Conservation (phyloP, 2,888 invertebrate genomes). For the Mylabris sibirica region DNA sequence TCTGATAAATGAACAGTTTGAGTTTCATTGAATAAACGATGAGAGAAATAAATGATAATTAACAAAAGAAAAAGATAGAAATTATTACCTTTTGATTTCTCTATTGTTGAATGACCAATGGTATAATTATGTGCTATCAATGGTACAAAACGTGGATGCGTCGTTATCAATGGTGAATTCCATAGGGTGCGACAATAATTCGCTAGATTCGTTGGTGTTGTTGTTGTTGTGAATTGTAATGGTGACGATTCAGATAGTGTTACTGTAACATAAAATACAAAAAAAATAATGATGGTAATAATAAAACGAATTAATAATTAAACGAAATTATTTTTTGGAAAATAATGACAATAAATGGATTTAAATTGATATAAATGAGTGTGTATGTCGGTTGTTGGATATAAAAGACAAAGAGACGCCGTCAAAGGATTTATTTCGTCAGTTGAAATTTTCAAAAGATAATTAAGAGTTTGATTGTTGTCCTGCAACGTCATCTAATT, state of each 20-base stretch:
- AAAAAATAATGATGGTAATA: conserved; percentile 9
- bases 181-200: conserved; percentile 59
- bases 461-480: conserved; percentile 47
- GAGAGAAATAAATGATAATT: background rate
- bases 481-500: conserved; percentile 31
- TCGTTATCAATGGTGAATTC: conserved; percentile 56
- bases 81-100: conserved; percentile 51
- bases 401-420: conserved; percentile 36
- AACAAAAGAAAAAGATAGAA: background rate
- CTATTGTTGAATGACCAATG: conserved; percentile 43
- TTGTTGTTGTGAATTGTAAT: conserved; percentile 51
- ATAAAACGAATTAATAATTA: conserved; percentile 28
- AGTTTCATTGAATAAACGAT: background rate
- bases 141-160: conserved; percentile 52
- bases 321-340: conserved; percentile 2
- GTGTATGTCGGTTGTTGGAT: conserved; percentile 23
- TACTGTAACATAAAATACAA: conserved; percentile 37
- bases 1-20: background rate
- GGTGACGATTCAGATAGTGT: conserved; percentile 45
- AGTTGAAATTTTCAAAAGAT: conserved; percentile 55
- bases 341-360: conserved; percentile 7
- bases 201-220: conserved; percentile 53
- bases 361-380: conserved; percentile 12
- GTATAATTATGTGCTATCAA: conserved; percentile 45
- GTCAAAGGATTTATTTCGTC: conserved; percentile 57